These are phyloP conservation scores for Parazoanthus swiftii DNA, from an alignment of 92 coral and sea anemone genomes.

Conservation along the genomic window DNA sequence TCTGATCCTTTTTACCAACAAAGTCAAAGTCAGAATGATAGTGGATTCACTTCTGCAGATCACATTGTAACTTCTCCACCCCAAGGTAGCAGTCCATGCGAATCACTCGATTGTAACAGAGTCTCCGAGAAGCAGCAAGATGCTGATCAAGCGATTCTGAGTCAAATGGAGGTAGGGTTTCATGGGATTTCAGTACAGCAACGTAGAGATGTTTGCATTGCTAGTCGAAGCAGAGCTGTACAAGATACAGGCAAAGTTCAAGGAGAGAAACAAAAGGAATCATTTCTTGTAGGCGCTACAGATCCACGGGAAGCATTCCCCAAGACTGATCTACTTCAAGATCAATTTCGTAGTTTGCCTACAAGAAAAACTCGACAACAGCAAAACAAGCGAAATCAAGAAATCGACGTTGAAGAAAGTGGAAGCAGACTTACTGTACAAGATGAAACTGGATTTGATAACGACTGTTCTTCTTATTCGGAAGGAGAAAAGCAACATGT, in stretches of 20 bases:
- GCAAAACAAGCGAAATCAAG: background rate
- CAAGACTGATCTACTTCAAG: background rate
- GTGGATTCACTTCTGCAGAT: slow-evolving; percentile 36
- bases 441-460: background rate
- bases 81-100: background rate
- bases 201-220: background rate
- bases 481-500: background rate
- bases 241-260: background rate
- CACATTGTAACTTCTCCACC: background rate
- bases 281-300: background rate
- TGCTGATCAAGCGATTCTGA: background rate
- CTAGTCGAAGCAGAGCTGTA: background rate
- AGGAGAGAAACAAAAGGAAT: background rate
- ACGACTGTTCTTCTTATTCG: background rate
- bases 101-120: background rate
- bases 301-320: background rate
- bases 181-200: background rate
- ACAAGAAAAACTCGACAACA: background rate
- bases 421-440: background rate
- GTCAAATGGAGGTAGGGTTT: background rate
- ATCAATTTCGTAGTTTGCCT: background rate
- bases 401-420: background rate
- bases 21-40: slow-evolving; percentile 11
- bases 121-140: background rate
- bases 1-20: background rate